A percentile compares a stretch with the other conserved stretches of the same genome.
Evolutionary conservation across 2,797 vertebrate species (phyloP).

Genomic region (Odontamblyopus rebecca): DNA sequence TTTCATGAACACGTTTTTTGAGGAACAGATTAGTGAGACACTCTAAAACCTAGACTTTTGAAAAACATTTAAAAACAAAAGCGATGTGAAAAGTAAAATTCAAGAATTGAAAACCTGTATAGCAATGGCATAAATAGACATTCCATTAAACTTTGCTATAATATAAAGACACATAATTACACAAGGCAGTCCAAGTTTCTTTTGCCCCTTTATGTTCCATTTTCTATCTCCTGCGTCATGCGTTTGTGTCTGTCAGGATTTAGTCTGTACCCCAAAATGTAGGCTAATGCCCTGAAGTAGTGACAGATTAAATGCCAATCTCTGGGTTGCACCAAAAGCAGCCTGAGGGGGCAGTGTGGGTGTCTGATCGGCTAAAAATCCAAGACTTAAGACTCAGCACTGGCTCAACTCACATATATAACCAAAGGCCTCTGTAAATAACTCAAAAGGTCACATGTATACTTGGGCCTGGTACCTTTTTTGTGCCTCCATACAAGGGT

Average conservation of each 20-base stretch:
- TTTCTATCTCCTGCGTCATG: conserved; percentile 10
- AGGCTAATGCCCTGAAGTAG: conserved; percentile 72
- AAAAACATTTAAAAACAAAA: no score
- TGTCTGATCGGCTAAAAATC: conserved; percentile 47
- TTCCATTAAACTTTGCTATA: no score
- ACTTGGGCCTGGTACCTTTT: conserved; percentile 37
- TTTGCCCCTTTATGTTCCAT: conserved; percentile 12
- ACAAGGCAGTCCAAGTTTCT: conserved; percentile 12
- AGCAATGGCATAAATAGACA: no score
- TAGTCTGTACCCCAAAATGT: conserved; percentile 63
- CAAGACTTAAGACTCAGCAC: conserved; percentile 39
- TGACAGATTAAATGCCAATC: conserved; percentile 77
- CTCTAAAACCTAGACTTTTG: background rate
- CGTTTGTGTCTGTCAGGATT: conserved; percentile 40
- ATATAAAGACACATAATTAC: no score
- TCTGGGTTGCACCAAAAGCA: conserved; percentile 63
- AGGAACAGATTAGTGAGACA: background rate
- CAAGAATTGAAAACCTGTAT: no score
- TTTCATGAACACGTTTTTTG: conserved; percentile 23
- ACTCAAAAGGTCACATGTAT: conserved; percentile 68
- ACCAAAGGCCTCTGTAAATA: conserved; percentile 65
- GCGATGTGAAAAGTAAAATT: no score
- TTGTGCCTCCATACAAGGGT: no score
- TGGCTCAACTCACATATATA: conserved; percentile 50
- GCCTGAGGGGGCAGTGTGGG: conserved; percentile 51